Conservation (phyloP, 2,797 vertebrate species). For the Rhinoraja longicauda region DNA sequence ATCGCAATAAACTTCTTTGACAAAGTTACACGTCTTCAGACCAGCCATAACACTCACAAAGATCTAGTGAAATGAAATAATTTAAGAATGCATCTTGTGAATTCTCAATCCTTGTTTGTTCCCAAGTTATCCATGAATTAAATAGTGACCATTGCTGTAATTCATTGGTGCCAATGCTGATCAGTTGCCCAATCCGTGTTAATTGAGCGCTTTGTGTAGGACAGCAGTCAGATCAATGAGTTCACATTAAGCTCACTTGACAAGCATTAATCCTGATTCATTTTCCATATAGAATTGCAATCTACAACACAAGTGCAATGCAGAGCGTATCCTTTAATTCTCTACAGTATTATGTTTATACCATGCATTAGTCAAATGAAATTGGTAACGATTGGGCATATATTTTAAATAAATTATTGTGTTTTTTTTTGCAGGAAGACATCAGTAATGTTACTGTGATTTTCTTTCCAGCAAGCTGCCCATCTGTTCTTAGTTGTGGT, state of each 20-base stretch:
- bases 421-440: background rate
- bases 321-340: background rate
- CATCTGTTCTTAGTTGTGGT: background rate
- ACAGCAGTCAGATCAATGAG: background rate
- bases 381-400: background rate
- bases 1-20: too few relatives aligned
- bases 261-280: background rate
- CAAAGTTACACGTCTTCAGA: too few relatives aligned
- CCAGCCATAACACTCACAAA: too few relatives aligned
- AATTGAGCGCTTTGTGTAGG: background rate
- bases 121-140: background rate
- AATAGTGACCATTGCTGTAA: background rate
- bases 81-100: background rate
- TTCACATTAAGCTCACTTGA: background rate
- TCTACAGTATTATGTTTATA: constrained; percentile 2
- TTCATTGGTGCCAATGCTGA: background rate
- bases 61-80: background rate
- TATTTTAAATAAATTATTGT: background rate
- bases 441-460: background rate
- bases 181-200: background rate
- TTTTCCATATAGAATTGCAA: background rate
- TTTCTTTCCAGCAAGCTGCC: background rate
- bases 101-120: background rate
- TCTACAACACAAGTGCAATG: background rate
- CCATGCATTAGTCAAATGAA: background rate